Evolutionary conservation across 2,888 invertebrate species (phyloP), one percentile per base, ranked within the genome.

Genomic region (Allygus modestus): DNA sequence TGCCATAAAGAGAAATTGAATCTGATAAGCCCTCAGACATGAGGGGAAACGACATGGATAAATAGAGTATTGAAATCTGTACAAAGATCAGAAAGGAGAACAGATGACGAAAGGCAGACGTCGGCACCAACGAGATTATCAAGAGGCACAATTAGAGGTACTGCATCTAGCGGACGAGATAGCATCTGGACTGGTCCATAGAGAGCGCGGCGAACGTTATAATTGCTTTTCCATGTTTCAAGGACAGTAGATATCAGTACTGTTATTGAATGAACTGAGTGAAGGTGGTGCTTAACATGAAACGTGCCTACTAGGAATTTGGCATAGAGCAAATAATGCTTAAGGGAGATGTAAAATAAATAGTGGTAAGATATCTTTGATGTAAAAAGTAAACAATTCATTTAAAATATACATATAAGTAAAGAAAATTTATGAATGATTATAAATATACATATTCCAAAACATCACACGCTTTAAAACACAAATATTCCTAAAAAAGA

Each of bases 111-210:
- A 41, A 71, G 41, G 41, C 37, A 71, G 71, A 71, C 41, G 41
- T 71, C 71, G 71, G 41, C 37, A 41, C n/a, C 17, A n/a, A 71
- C 37, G 71, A 71, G 71, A 71, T 71, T 71, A 71, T 71, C 41
- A 23, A 28, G 31, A 4, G 33, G 20, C 17, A 23, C 71, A 71
- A 71, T 71, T 71, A 71, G 41, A 20, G 20, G 71, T 12, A 33
- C 69, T 69, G 69, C 33, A 69, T 69, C 69, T 69, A 69, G 69
- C 28, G 61, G 15, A n/a, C 31, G 15, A 69, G 71, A 71, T 71
- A 20, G 41, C 12, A 71, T 41, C 37, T 4, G 20, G 37, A 65
- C 20, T 23, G 54, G 54, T 20, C 20, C 54, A 31, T 28, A 71
- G 37, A 1, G 71, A 71, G 71, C 31, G 71, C 1, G 2, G 71